A percentile compares a stretch with the other conserved stretches of the same genome.
phyloP scores from a whole-genome alignment of 2,888 invertebrate species.

The Temnothorax ravouxi region DNA sequence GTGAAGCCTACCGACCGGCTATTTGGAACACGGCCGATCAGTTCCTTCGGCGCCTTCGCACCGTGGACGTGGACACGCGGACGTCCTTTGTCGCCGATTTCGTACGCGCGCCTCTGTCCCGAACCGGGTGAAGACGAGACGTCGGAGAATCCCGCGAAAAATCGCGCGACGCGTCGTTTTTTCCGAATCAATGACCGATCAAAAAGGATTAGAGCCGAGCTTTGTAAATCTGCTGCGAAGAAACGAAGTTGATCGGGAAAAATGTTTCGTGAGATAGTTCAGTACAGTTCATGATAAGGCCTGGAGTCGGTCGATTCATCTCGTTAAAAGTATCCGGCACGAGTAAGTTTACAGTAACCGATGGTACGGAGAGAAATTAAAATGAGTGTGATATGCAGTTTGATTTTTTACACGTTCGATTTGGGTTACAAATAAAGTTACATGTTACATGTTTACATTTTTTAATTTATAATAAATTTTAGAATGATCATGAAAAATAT shows the following conservation, averaged over 20 bases:
- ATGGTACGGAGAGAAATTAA: background rate
- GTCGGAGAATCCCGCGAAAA: background rate
- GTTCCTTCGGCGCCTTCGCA: conserved; percentile 79
- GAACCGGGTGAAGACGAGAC: background rate
- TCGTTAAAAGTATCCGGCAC: background rate
- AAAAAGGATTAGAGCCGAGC: background rate
- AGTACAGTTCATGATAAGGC: conserved; percentile 17
- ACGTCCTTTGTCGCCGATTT: conserved; percentile 63
- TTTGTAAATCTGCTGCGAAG: background rate
- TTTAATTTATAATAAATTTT: background rate
- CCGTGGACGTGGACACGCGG: conserved; percentile 69
- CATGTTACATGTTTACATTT: background rate
- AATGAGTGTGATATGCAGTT: conserved; percentile 5
- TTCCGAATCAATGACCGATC: background rate
- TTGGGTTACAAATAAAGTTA: background rate
- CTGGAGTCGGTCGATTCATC: background rate
- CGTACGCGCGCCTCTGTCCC: conserved; percentile 18
- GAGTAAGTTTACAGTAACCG: conserved; percentile 22
- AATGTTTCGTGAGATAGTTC: conserved; percentile 1
- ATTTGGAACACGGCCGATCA: conserved; percentile 81
- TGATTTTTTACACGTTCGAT: background rate
- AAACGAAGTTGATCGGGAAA: background rate
- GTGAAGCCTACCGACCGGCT: conserved; percentile 75
- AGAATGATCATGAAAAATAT: background rate
- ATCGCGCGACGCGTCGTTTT: background rate